Conservation (phyloP, 2,888 invertebrate genomes). For the Drosophila ustulata region DNA sequence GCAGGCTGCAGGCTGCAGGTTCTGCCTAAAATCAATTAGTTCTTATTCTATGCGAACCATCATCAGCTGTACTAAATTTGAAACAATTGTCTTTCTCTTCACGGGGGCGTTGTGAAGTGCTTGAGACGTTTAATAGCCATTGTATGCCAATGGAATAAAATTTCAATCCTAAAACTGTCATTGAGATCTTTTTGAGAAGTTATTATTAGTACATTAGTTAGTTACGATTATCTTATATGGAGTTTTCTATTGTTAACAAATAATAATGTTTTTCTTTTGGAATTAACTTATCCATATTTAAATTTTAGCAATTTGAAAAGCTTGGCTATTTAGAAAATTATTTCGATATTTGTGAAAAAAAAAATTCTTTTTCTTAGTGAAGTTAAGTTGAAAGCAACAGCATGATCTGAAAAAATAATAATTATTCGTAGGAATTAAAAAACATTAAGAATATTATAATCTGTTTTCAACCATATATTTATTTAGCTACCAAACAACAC, state of each 20-base stretch:
- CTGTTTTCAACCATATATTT: background rate
- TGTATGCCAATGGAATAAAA: background rate
- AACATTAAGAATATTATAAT: too few species aligned
- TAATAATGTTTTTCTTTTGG: too few species aligned
- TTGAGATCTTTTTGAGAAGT: background rate
- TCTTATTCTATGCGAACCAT: slow-evolving; percentile 40
- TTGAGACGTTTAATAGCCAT: slow-evolving; percentile 17
- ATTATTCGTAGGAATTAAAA: too few species aligned
- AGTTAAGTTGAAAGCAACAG: too few species aligned
- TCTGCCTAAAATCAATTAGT: slow-evolving; percentile 82
- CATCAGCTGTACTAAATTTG: slow-evolving; percentile 66
- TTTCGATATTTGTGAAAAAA: too few species aligned
- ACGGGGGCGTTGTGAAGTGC: slow-evolving; percentile 42
- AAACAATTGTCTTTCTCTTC: slow-evolving; percentile 16
- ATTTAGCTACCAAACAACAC: slow-evolving; percentile 92
- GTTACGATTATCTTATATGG: background rate
- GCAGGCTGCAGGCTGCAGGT: slow-evolving; percentile 44
- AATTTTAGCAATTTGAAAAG: too few species aligned
- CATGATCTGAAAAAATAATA: too few species aligned
- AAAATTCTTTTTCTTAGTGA: too few species aligned
- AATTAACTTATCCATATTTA: too few species aligned
- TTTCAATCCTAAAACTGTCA: background rate
- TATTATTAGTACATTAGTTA: background rate
- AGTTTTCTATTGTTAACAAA: too few species aligned
- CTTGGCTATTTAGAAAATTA: too few species aligned